Evolutionary conservation across 2,113 vertebrate species (phyloP), one percentile per base, ranked within the genome.

Genomic region (Struthio camelus): DNA sequence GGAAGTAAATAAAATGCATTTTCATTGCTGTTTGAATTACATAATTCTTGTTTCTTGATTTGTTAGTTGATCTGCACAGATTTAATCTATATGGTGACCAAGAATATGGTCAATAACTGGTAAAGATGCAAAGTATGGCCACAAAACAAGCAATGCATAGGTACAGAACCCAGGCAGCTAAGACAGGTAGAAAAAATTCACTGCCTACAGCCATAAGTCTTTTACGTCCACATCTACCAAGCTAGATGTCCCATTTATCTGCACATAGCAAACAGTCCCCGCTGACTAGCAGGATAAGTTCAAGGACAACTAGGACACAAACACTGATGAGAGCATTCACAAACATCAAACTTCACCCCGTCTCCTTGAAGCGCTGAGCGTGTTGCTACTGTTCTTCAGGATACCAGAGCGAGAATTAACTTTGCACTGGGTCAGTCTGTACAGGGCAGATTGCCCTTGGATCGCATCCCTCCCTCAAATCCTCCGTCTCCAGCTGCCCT

Each of bases 1-100:
- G 88, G 93, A 97, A 96, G 94, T 94, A 95, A 97, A 95, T 90
- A 97, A 96, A 97, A 96, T 96, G 87, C 90, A 96, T 97, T 97
- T 96, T 95, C 89, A 80, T 94, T 96, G 95, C 95, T 95, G 96
- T 87, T 96, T 96, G 95, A 97, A 76, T 93, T 97, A 97, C 65
- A 95, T 91, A 97, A 86, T 85, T 94, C 90, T 93, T 72, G 87
- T 95, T 97, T 97, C 89, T 96, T 96, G 90, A 94, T 93, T 96
- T 94, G 87, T 76, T 94, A 87, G 88, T 86, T 86, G 59, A 75
- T 93, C 75, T 91, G 93, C 59, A 80, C 24, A 79, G 79, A 88
- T 67, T 82, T 93, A 83, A 87, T 75, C 78, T 93, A 10, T 83
- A 38, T 15, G 80, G 50, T 71, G 79, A 90, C 92, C 85, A 83